phyloP scores from a whole-genome alignment of 2,797 vertebrate genomes.

The Kryptolebias ocellatus region DNA sequence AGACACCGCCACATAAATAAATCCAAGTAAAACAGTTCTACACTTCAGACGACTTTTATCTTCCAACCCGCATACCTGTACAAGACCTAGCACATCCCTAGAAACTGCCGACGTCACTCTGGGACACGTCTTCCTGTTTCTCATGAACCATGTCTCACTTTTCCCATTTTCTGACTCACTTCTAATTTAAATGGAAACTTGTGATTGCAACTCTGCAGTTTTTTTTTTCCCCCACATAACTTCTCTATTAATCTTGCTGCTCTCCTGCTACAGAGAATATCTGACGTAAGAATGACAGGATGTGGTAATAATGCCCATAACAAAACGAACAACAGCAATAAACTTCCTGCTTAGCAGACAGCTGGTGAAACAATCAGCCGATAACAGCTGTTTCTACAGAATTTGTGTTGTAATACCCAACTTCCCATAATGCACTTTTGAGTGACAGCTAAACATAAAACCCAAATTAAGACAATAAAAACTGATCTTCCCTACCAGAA shows the following conservation, averaged over 20 bases:
- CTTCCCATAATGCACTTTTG: background rate
- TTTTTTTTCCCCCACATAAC: background rate
- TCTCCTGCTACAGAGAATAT: background rate
- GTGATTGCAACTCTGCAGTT: background rate
- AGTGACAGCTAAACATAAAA: constrained; percentile 15
- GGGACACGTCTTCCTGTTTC: constrained; percentile 19
- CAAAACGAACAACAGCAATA: background rate
- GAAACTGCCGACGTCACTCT: background rate
- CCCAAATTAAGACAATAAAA: constrained; percentile 1
- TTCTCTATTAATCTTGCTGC: background rate
- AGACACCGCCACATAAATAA: background rate
- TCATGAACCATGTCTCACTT: constrained; percentile 31
- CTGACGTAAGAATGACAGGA: constrained; percentile 25
- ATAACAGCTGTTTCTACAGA: constrained; percentile 17
- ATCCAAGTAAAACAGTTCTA: background rate
- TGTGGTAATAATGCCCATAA: background rate
- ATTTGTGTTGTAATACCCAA: constrained; percentile 5
- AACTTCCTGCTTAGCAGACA: background rate
- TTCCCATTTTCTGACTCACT: constrained; percentile 22
- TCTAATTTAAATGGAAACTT: constrained; percentile 4
- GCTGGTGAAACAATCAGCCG: background rate
- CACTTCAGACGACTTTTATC: background rate
- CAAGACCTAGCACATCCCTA: background rate
- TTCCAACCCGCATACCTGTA: background rate
- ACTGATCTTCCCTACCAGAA: background rate